Base-by-base conservation (phyloP, 1,140 invertebrate species). In the Mactra quadrangularis region DNA sequence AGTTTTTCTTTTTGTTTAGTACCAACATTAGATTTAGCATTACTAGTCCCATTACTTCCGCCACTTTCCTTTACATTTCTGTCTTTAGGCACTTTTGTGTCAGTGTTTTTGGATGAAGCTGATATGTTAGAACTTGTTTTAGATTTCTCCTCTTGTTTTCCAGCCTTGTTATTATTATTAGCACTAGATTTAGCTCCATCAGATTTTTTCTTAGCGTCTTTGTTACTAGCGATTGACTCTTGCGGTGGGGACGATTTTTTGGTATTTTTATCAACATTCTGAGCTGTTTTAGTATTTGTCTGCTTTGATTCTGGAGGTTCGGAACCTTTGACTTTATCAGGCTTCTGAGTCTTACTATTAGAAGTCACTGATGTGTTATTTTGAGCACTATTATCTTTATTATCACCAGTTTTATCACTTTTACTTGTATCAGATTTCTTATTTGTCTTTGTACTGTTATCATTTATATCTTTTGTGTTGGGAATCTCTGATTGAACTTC, bases 1-100 rank as follows among this genome's bases (percentile, higher is more conserved):
- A 82, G 41, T 22, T 74, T 82, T 33, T 82, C 59, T 27, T 47
- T 13, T 29, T 50, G 45, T 62, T 75, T 82, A 41, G 38, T 7
- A 41, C 6, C 38, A 41, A 41, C 38, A 7, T 6, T 7, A 7
- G 15, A 41, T 3, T 55, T 55, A 22, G 53, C 19, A 53, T 27
- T 52, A 17, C 29, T 22, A 35, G 50, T 50, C 22, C 6, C 45
- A 35, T 71, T 70, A 50, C n/a, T 50, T n/a, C n/a, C 47, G 13
- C 9, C 66, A 7, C 33, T 52, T 33, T 57, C 70, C 31, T 55
- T 55, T 22, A 1, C 31, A 50, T 22, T 35, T 19, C 19, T 55
- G 15, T 57, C 70, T 41, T 35, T 72, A 57, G 70, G 53, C 53
- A 71, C 53, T 76, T 76, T 60, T 64, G 59, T 60, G 31, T 50